Conservation (phyloP, 2,888 invertebrate species). For the Sminthurides aquaticus region DNA sequence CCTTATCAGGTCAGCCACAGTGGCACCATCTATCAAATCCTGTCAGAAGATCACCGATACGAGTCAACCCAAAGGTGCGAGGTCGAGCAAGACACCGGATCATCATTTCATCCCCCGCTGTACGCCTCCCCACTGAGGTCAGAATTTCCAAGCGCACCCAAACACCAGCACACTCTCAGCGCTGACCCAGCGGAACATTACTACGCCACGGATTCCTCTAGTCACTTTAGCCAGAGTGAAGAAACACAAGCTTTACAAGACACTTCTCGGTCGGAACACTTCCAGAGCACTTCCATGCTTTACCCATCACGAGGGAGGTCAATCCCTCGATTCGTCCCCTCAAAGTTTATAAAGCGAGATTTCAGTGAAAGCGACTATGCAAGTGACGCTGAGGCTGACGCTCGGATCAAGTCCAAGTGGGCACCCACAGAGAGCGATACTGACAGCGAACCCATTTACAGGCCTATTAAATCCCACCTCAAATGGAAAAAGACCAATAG, state of each 20-base stretch:
- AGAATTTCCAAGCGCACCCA: not conserved
- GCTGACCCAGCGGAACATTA: not conserved
- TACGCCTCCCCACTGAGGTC: not conserved
- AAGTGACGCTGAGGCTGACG: slow-evolving; percentile 56
- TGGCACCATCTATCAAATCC: no score
- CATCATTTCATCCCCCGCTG: not conserved
- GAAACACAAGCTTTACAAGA: not conserved
- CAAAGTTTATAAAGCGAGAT: slow-evolving; percentile 59
- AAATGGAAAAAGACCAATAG: slow-evolving; percentile 3
- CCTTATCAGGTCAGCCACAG: no score
- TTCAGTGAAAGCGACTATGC: slow-evolving; percentile 64
- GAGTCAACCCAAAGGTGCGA: no score
- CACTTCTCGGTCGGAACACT: not conserved
- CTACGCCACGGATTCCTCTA: not conserved
- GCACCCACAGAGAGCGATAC: slow-evolving; percentile 49
- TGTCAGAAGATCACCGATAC: no score
- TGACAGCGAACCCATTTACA: slow-evolving; percentile 49
- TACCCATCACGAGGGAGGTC: not conserved
- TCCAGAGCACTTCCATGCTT: not conserved
- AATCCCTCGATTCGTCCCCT: slow-evolving; percentile 14
- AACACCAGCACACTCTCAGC: not conserved
- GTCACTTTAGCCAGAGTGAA: not conserved
- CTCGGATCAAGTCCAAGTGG: slow-evolving; percentile 57
- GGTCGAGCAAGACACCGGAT: no score
- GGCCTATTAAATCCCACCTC: slow-evolving; percentile 8